Percentiles rank a stretch among this genome's conserved stretches.
phyloP scores from a whole-genome alignment of 37 sponge, comb jelly and placozoan species.

The Axinella damicornis region DNA sequence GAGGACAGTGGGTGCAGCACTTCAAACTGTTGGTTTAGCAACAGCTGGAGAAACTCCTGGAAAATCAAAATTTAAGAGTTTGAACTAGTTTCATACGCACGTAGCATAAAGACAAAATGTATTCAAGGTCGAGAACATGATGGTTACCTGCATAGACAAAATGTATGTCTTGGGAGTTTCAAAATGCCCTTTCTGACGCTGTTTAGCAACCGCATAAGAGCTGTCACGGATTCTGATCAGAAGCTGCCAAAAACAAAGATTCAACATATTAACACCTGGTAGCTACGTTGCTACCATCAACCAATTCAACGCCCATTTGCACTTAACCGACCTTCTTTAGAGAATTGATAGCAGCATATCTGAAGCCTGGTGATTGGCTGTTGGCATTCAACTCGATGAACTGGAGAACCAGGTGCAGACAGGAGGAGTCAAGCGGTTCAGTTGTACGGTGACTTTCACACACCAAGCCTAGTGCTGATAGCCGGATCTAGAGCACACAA shows the following conservation, averaged over 20 bases:
- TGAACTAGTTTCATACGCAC: background rate
- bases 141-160: too few species aligned
- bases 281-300: too few species aligned
- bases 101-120: background rate
- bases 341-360: conserved; percentile 48
- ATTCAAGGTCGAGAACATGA: too few species aligned
- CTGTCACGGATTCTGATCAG: conserved; percentile 66
- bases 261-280: too few species aligned
- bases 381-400: conserved; percentile 64
- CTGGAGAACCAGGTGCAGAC: conserved; percentile 37
- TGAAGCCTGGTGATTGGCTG: conserved; percentile 72
- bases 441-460: conserved; percentile 75
- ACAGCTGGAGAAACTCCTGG: conserved; percentile 58
- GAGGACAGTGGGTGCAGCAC: conserved; percentile 67
- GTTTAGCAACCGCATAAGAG: conserved; percentile 39
- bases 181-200: conserved; percentile 9
- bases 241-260: conserved; percentile 20
- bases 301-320: too few species aligned
- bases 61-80: background rate
- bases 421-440: conserved; percentile 38
- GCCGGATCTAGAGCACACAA: conserved; percentile 48
- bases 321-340: conserved; percentile 67
- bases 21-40: conserved; percentile 48
- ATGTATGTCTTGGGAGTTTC: too few species aligned
- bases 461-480: conserved; percentile 64